Evolutionary conservation across 2,797 vertebrate genomes (phyloP), one percentile per base, ranked within the genome.

Genomic region (Anomalospiza imberbis): DNA sequence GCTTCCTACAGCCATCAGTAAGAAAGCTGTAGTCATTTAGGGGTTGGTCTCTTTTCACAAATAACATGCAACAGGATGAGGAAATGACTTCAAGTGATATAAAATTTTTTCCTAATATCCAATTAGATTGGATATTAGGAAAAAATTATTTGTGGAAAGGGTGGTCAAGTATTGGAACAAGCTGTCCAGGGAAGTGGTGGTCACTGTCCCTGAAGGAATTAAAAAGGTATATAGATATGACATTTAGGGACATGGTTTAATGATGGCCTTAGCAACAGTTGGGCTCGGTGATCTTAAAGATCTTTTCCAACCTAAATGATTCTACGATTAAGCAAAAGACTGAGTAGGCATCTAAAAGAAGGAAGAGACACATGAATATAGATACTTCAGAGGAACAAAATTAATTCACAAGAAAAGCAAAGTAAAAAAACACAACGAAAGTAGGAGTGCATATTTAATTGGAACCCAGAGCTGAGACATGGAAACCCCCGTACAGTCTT

Each of bases 261-360:
- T 77, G 10, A 11, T 47, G 13, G 11, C 24, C n/a, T 13, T 51
- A 20, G n/a, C 44, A 70, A 32, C 13, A 9, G 29, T 5, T 61
- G 28, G 17, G 36, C 12, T 55, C 0, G 0, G 11, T 55, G n/a
- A 45, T 26, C 25, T 10, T 45, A 24, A 57, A 62, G 7, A 20
- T 31, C 5, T 74, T 51, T 74, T 51, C 20, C 51, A 63, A 57
- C 4, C 3, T 47, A 25, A 32, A 34, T n/a, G 15, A 31, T 62
- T 58, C 16, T 50, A 7, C 57, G 36, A 40, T 57, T 88, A 75
- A 84, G 9, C 4, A 12, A 44, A 86, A 4, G 21, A 57, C 15
- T 32, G 12, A 87, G 9, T 10, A 70, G 29, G 8, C 18, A 58
- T 38, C 54, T 78, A 48, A 85, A 84, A 44, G 40, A 82, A 88